These are phyloP conservation scores for Aurelia coerulea DNA, from an alignment of 30 jellyfish, hydroid and myxozoan species.

Conservation along the genomic window DNA sequence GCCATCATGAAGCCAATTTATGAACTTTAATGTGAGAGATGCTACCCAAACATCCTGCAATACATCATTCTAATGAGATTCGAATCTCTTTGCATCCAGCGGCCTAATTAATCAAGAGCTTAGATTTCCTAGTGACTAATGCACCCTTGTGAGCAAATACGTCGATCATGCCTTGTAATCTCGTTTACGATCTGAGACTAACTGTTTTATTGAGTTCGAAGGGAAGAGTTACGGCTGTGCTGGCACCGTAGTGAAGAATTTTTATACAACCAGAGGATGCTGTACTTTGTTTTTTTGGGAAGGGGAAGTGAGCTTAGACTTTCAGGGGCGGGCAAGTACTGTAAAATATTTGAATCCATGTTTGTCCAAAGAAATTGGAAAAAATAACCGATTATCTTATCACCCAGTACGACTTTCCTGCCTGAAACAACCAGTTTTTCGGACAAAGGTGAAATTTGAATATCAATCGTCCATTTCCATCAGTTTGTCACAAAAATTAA, in stretches of 20 bases:
- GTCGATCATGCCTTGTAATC: conserved; percentile 31
- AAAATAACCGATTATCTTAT: too few species aligned
- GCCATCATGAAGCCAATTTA: conserved; percentile 8
- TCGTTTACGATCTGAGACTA: conserved; percentile 31
- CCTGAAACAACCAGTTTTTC: too few species aligned
- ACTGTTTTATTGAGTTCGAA: conserved; percentile 61
- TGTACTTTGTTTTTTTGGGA: too few species aligned
- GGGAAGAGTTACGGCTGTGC: conserved; percentile 18
- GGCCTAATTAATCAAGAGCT: conserved; percentile 47
- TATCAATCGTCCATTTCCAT: too few species aligned
- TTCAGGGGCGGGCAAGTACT: too few species aligned
- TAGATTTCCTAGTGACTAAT: conserved; percentile 26
- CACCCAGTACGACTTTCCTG: too few species aligned
- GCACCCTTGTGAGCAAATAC: background rate
- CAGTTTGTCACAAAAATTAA: too few species aligned
- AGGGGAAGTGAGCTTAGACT: too few species aligned
- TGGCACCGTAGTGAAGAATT: background rate
- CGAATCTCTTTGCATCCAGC: conserved; percentile 39
- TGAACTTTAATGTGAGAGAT: background rate
- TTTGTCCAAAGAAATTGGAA: too few species aligned
- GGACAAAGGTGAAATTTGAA: too few species aligned
- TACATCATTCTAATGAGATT: conserved; percentile 56
- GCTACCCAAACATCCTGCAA: conserved; percentile 50
- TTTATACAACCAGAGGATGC: too few species aligned
- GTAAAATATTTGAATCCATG: too few species aligned